phyloP scores from a whole-genome alignment of 2,888 invertebrate species.

The Scrobipalpa atriplicella region DNA sequence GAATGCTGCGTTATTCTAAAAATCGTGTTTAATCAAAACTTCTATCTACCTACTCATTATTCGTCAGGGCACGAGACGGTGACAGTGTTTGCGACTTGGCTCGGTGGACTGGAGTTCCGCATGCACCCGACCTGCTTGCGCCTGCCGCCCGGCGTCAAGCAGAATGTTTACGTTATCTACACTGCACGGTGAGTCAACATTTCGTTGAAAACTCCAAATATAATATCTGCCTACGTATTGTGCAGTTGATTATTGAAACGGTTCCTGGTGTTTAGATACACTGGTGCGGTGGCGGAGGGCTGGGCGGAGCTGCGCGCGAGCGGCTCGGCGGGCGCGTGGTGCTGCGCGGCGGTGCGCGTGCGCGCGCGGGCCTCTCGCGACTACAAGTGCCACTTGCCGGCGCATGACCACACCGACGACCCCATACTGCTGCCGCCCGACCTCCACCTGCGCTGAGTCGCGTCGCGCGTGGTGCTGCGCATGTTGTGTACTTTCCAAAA shows the following conservation, averaged over 20 bases:
- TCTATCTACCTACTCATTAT: background rate
- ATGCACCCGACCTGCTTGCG: constrained; percentile 51
- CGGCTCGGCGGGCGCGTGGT: constrained; percentile 42
- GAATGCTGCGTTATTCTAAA: no score
- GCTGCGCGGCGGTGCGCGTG: constrained; percentile 42
- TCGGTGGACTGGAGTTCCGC: constrained; percentile 48
- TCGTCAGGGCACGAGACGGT: constrained; percentile 47
- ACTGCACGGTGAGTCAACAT: constrained; percentile 49
- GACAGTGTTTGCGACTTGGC: constrained; percentile 46
- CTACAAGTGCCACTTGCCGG: constrained; percentile 39
- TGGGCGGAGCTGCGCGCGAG: constrained; percentile 23
- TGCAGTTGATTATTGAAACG: background rate
- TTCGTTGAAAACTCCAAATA: background rate
- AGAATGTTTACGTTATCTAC: constrained; percentile 58
- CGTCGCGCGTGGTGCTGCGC: no score
- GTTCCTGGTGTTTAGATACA: constrained; percentile 21
- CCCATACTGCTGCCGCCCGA: constrained; percentile 41
- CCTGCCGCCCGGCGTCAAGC: constrained; percentile 45
- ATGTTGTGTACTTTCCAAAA: no score
- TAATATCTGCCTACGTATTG: constrained; percentile 1
- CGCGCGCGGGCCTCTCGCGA: constrained; percentile 49
- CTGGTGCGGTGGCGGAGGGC: constrained; percentile 33
- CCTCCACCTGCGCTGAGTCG: no score
- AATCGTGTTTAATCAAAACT: no score
- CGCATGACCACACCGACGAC: constrained; percentile 56